Conservation (phyloP, 35 echinoderm and acorn worm species). For the Patiria miniata region DNA sequence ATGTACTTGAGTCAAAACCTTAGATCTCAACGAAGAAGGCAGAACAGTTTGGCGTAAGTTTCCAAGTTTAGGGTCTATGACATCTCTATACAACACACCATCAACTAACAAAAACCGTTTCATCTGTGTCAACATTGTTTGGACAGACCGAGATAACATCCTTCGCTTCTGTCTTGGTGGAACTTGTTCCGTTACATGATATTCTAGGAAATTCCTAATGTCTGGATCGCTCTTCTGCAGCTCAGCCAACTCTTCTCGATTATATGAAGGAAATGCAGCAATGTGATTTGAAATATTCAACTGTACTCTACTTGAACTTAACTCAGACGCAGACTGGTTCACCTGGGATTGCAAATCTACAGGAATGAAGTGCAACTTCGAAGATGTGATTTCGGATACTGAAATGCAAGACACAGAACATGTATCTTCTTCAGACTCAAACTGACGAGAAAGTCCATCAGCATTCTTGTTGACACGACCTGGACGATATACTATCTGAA, state of each 20-base stretch:
- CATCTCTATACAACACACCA: constrained; percentile 1
- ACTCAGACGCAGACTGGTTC: not conserved
- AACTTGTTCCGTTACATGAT: not conserved
- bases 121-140: not conserved
- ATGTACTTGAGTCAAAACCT: constrained; percentile 26
- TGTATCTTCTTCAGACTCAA: constrained; percentile 10
- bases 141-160: not conserved
- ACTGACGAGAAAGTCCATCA: constrained; percentile 29
- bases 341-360: too few relatives aligned
- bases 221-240: not conserved
- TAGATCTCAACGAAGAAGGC: not conserved
- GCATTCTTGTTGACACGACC: constrained; percentile 54
- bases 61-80: not conserved
- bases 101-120: not conserved
- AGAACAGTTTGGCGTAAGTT: constrained; percentile 6
- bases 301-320: not conserved
- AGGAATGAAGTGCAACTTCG: too few relatives aligned
- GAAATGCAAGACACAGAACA: not conserved
- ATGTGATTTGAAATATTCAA: not conserved
- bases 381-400: too few relatives aligned
- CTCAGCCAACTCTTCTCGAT: not conserved
- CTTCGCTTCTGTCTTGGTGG: not conserved
- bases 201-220: not conserved
- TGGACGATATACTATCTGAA: constrained; percentile 56
- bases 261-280: not conserved